Conservation (phyloP, 2,797 vertebrate species). For the Sebastes hubbsi region DNA sequence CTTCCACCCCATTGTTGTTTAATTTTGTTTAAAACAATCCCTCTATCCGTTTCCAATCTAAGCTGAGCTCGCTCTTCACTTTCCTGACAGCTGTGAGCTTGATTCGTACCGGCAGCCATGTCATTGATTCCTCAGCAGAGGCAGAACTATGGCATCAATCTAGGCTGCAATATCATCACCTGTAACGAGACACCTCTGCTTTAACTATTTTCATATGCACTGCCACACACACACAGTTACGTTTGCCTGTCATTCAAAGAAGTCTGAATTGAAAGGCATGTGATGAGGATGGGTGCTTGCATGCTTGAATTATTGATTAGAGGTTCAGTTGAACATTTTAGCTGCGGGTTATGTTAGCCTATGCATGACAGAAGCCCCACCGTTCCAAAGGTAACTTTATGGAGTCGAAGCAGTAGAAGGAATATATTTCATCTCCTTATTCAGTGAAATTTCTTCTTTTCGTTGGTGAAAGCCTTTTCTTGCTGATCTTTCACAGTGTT, state of each 20-base stretch:
- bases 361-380: constrained; percentile 29
- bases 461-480: background rate
- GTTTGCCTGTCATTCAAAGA: constrained; percentile 44
- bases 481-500: background rate
- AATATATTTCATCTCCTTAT: constrained; percentile 20
- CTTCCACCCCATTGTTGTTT: constrained; percentile 44
- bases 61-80: constrained; percentile 51
- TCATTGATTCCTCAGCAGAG: constrained; percentile 78
- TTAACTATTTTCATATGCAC: constrained; percentile 52
- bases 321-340: constrained; percentile 53
- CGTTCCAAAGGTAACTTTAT: constrained; percentile 21
- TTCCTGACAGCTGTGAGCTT: constrained; percentile 74
- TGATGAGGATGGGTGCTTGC: constrained; percentile 39
- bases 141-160: constrained; percentile 72
- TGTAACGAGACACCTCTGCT: constrained; percentile 62
- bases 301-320: constrained; percentile 67
- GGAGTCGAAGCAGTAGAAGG: background rate
- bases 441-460: background rate
- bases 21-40: constrained; percentile 67
- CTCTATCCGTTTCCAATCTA: constrained; percentile 48
- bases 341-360: constrained; percentile 38
- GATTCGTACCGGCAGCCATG: constrained; percentile 82
- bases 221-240: background rate
- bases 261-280: constrained; percentile 49
- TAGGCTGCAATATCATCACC: constrained; percentile 72